These are phyloP conservation scores for Oscheius sp. DNA, from an alignment of 2,888 invertebrate species.

Conservation along the genomic window DNA sequence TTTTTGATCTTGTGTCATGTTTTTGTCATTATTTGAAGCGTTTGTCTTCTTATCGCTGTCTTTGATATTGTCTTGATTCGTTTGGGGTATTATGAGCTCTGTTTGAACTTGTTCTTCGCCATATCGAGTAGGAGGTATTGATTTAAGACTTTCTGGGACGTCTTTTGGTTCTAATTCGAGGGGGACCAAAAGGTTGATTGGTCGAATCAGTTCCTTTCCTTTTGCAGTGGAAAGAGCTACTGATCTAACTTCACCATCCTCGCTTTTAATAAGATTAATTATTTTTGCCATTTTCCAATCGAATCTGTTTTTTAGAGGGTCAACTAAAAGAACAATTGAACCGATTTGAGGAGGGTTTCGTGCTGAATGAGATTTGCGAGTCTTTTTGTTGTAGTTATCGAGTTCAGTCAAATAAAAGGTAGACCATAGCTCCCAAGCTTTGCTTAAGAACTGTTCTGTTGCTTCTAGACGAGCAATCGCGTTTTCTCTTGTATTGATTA, in stretches of 20 bases:
- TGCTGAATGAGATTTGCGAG: background rate
- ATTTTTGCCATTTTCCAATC: slow-evolving; percentile 20
- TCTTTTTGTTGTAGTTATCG: background rate
- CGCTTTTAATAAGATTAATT: background rate
- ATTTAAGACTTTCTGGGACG: background rate
- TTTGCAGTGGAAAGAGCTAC: background rate
- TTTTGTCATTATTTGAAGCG: background rate
- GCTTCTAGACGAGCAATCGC: background rate
- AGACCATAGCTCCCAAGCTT: background rate
- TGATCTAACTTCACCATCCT: background rate
- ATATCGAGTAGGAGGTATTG: background rate
- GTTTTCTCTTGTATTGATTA: background rate
- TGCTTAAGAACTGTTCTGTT: background rate
- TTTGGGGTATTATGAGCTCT: background rate
- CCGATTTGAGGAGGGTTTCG: background rate
- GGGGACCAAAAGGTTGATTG: slow-evolving; percentile 11
- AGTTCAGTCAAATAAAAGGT: background rate
- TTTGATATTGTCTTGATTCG: background rate
- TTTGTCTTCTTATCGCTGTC: background rate
- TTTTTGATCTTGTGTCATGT: background rate
- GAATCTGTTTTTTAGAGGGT: background rate
- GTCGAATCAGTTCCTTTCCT: background rate
- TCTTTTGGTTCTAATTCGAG: background rate
- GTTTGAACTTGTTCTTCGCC: too few species aligned
- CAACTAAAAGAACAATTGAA: background rate